phyloP scores from a whole-genome alignment of 2,113 vertebrate genomes.

The Lontra canadensis region DNA sequence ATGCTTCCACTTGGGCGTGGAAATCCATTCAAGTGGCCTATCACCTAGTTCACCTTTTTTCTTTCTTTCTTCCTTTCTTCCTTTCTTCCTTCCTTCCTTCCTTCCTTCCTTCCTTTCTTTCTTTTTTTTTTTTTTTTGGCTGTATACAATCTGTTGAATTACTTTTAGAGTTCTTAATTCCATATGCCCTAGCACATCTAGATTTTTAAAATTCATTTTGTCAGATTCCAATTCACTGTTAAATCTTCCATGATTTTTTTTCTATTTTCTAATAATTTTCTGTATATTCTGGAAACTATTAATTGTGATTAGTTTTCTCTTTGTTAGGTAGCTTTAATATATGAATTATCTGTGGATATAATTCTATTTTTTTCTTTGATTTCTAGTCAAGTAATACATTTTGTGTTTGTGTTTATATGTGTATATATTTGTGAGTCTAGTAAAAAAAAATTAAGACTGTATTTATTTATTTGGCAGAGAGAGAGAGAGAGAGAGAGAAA shows the following conservation, averaged over 20 bases:
- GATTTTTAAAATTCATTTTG: neutral
- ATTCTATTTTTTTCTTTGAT: neutral
- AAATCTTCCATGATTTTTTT: neutral
- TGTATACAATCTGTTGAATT: neutral
- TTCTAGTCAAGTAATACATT: neutral
- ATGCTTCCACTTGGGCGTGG: neutral
- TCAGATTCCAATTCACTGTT: neutral
- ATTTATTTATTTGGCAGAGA: too few relatives aligned
- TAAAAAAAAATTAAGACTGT: neutral
- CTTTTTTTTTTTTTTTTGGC: too few relatives aligned
- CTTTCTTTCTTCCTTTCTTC: too few relatives aligned
- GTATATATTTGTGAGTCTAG: neutral
- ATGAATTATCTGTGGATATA: neutral
- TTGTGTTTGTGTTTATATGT: neutral
- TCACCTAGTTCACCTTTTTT: neutral
- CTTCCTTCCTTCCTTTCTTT: accelerated
- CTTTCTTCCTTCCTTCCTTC: neutral
- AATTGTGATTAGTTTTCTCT: neutral
- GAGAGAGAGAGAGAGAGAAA: too few relatives aligned
- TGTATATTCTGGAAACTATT: neutral
- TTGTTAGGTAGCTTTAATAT: neutral
- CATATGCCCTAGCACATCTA: neutral
- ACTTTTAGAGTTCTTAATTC: neutral
- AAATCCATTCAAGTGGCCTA: neutral
- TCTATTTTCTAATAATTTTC: neutral